These are phyloP conservation scores for Holothuria scabra DNA, from an alignment of 53 echinoderm and acorn worm genomes.

Conservation along the genomic window DNA sequence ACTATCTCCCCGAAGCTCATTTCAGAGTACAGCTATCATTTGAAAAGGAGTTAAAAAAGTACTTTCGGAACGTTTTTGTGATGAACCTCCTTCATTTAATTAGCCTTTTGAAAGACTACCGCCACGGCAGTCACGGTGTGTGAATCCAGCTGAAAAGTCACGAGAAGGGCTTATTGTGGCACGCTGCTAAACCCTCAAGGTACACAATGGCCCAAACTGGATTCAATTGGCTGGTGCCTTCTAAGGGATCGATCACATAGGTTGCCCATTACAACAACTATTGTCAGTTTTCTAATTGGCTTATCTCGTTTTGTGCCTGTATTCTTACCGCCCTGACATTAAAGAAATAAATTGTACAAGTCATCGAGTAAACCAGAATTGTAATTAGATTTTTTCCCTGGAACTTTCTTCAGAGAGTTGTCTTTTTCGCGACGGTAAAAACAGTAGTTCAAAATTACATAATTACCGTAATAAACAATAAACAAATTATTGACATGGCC, in stretches of 20 bases:
- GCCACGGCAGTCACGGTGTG: slow-evolving; percentile 24
- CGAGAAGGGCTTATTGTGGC: neutral
- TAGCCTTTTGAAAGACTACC: slow-evolving; percentile 1
- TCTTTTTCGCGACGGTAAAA: no score
- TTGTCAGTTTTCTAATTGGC: slow-evolving; percentile 16
- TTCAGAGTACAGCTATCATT: slow-evolving; percentile 1
- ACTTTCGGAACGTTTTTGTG: slow-evolving; percentile 18
- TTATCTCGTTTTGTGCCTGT: neutral
- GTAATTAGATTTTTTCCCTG: no score
- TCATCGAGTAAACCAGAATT: no score
- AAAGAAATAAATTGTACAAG: no score
- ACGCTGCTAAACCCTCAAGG: neutral
- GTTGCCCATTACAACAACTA: neutral
- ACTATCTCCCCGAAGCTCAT: slow-evolving; percentile 14
- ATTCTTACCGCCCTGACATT: no score
- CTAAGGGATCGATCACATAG: neutral
- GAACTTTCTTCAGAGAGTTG: no score
- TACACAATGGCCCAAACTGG: slow-evolving; percentile 28
- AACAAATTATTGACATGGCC: no score
- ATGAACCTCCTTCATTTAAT: slow-evolving; percentile 17
- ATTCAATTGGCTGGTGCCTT: neutral
- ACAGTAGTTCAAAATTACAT: no score
- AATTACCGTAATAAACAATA: no score
- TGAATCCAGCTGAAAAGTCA: slow-evolving; percentile 7
- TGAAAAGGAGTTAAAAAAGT: neutral